Evolutionary conservation across 2,888 invertebrate genomes (phyloP), one percentile per base, ranked within the genome.

Genomic region (Drosophila atroscutellata): DNA sequence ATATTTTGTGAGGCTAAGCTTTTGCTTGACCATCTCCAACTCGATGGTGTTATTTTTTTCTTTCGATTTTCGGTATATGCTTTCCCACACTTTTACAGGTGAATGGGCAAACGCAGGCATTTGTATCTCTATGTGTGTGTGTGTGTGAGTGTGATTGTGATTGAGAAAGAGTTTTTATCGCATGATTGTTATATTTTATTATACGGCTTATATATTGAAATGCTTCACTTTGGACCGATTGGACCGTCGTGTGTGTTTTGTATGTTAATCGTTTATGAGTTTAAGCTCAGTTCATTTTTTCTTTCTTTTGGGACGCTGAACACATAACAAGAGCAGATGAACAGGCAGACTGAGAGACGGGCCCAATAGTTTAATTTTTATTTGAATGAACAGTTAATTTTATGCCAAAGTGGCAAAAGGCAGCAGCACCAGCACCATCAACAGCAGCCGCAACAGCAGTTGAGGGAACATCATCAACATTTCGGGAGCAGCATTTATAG

Each of bases 31-130:
- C 81, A 81, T 81, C 72, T 63, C 62, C 71, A 81, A 67, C 77
- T 77, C 55, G 81, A 62, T 81, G 78, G 52, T 78, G 59, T 55
- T 57, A 59, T 36, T 63, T 62, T 67, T 18, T 42, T 65, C 47
- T 62, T 76, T 77, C 51, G 73, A 73, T 64, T 63, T 75, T 78
- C 66, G 78, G 56, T 65, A 75, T 80, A 79, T 85, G 81, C 83
- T 86, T 90, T 90, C 91, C 92, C 91, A 92, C 91, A 92, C 91
- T 91, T 91, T 91, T 87, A 91, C 92, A 89, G 86, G 83, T 83
- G 85, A 77, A 84, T 91, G 88, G 81, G 77, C 78, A 77, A 54
- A 55, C 74, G 55, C 52, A 66, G 39, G 15, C 67, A 51, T 51
- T 15, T 57, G 39, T 47, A 24, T 59, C 15, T 45, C 24, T 45